Evolutionary conservation across 2,113 vertebrate species (phyloP), one percentile per base, ranked within the genome.

Genomic region (Actenoides hombroni): DNA sequence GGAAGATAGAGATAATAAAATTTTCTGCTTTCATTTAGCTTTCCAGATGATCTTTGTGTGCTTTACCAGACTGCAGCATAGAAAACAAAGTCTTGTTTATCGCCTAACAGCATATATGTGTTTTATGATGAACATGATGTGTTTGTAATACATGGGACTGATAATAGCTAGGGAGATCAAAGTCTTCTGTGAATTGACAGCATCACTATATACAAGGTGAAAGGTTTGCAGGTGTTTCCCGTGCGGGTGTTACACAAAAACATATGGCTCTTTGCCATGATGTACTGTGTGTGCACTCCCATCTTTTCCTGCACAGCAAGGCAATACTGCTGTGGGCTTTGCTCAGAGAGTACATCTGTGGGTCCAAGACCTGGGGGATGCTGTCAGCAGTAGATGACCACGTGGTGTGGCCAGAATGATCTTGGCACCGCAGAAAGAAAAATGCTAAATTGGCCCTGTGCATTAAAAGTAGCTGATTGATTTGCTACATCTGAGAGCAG

Each of bases 151-250:
- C n/a, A 71, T 5, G 51, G 35, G 64, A 48, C 86, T 94, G 80
- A 93, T 95, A 96, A 95, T 74, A 94, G 94, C 91, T 69, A 94
- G 74, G 84, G 76, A 95, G 96, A 97, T 97, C 95, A 97, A 97
- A 97, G 97, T 76, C 77, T 74, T 83, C 64, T 94, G 53, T 92
- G 82, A 85, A 83, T 92, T 96, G 89, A 88, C 86, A 96, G 91
- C 88, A 90, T 74, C 26, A 37, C 85, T 86, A 80, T 88, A 94
- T 97, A 96, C 69, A 92, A 86, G 88, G 94, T 82, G 87, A 91
- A 95, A 46, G 87, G 92, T 67, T 69, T 95, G 79, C 97, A 97
- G 89, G 96, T 97, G 96, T 94, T 97, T 97, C 86, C 85, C 74
- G 61, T 57, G 48, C 16, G 31, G 44, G 69, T 81, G 42, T 74